Base-by-base conservation (phyloP, 2,888 invertebrate species). In the Calameuta filiformis region DNA sequence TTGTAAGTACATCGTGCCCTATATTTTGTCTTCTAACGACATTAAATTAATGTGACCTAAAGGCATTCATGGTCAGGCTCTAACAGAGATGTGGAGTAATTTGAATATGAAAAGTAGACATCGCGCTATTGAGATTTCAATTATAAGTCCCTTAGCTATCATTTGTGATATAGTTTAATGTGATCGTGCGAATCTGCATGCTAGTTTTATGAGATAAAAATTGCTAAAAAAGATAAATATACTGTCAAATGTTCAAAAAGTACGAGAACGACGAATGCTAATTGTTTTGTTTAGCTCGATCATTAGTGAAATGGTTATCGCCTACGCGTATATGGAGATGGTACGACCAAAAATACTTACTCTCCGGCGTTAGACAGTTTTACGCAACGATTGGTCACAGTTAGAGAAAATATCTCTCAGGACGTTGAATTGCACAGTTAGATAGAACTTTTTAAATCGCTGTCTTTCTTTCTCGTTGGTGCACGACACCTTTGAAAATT, bases 301-400 rank as follows among this genome's bases (percentile, higher is more conserved):
- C 75, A 75, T 77, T 77, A 77, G 77, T 40, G 75, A 75, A 75
- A 77, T 75, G 75, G 75, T 77, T 77, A 77, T 77, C 77, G 77
- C 77, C 77, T 75, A 75, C 77, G 75, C 77, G 71, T 77, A 71
- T 75, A 71, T 2, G 12, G 31, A 71, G 71, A 71, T 71, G 33
- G 69, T 68, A 56, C 56, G 75, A 12, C 33, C 35, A 35, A 75
- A 78, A 74, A 79, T 84, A 85, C 85, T 73, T 79, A 85, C 85
- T 85, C 85, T 69, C 80, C 84, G 30, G 76, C 75, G 35, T 85
- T 79, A 83, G 85, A 85, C 85, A 85, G 83, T 79, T 85, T 85
- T 78, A 69, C 56, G 56, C 56, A 56, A 56, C 56, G 56, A 23
- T 23, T 23, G 23, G 23, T 23, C 23, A 56, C 56, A 56, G 56